Base-by-base conservation (phyloP, 2,888 invertebrate species). In the Chloroclysta siterata region DNA sequence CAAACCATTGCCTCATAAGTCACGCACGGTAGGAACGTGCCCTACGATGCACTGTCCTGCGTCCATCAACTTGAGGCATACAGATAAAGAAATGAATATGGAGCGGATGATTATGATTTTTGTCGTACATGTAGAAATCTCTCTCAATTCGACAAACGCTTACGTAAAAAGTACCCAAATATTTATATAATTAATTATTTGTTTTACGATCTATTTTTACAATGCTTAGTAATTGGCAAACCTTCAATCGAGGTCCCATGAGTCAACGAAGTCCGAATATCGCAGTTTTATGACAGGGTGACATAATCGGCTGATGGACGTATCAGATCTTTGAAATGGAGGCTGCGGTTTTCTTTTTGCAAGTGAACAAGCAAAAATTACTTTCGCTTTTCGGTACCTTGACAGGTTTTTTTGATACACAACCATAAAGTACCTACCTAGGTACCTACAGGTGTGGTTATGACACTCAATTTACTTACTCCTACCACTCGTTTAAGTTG, bases 281-380 rank as follows among this genome's bases (percentile, higher is more conserved):
- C 29, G 11, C 33, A 36, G 15, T 60, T 64, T 64, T 68, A 60
- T 61, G 51, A 62, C 51, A 46, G 55, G 54, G 54, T 68, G 69
- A 69, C 68, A 66, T 68, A 69, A 71, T 59, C 59, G 44, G 36
- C 41, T 63, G 71, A 65, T 66, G 29, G 67, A 69, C 71, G 60
- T 71, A 69, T 71, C 69, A 59, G 54, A 63, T 63, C 63, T 59
- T 68, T 55, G 54, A 61, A 63, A 63, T 69, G 57, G 44, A 61
- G 58, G 62, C 60, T 66, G 63, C 44, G 63, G 42, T 60, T 64
- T 57, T 61, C 57, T 58, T 65, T 67, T 63, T 67, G 60, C 55
- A 28, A 46, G 58, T 53, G 64, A 61, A 57, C 56, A 63, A 47
- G 59, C 63, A 61, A 61, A 64, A 60, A 41, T 36, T 51, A 66